Percentiles rank a stretch among this genome's conserved stretches.
Conservation (phyloP, 2,113 vertebrate genomes). For the Indicator maculatus region DNA sequence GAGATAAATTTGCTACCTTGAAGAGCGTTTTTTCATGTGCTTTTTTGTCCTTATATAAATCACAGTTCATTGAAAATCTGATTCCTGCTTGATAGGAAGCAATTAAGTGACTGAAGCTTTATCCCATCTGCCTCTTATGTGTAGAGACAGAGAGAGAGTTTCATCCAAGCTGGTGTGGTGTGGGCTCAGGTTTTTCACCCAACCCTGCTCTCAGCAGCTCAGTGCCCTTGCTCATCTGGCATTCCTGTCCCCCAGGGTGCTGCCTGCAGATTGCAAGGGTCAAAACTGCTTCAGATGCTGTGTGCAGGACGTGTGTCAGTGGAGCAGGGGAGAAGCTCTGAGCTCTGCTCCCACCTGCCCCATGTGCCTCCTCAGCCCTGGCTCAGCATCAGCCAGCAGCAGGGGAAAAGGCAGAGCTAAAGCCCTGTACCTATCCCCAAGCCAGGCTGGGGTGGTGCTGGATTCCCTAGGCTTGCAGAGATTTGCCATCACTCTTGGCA, state of each 20-base stretch:
- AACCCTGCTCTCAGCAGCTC: background rate
- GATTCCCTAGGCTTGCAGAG: background rate
- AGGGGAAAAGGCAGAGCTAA: background rate
- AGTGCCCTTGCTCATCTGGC: background rate
- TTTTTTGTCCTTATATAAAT: constrained; percentile 4
- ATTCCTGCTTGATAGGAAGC: constrained; percentile 37
- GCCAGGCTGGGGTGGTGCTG: background rate
- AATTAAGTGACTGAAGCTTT: background rate
- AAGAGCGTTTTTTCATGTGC: background rate
- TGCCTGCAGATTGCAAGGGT: background rate
- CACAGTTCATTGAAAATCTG: background rate
- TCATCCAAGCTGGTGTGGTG: accelerated
- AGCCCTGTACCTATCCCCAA: accelerated
- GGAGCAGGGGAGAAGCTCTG: background rate
- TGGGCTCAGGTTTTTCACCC: background rate
- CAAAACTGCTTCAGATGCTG: accelerated
- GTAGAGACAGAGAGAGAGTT: background rate
- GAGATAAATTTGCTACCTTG: background rate
- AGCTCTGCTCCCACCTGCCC: background rate
- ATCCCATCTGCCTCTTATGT: background rate
- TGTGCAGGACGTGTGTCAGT: accelerated
- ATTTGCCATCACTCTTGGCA: constrained; percentile 6
- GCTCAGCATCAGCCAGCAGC: accelerated
- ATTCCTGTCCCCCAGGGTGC: background rate
- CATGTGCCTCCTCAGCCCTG: background rate